Base-by-base conservation (phyloP, 2,888 invertebrate species). In the Campaea margaritaria region DNA sequence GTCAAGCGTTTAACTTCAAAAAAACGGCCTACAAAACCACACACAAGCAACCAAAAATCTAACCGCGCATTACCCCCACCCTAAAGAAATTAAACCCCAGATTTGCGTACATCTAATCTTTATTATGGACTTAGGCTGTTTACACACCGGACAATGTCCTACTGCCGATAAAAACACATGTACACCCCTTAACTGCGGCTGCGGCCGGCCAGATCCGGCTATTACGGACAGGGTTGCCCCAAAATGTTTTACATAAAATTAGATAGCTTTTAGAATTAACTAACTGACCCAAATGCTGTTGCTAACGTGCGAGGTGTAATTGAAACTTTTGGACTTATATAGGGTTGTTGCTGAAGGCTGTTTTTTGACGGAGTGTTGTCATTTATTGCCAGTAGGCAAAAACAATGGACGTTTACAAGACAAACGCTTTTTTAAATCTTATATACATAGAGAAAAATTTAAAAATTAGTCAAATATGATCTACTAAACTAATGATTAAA, bases 131-230 rank as follows among this genome's bases (percentile, higher is more conserved):
- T 67, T 60, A 65, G 58, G 64, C 47, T 47, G 55, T 47, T 55
- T 51, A 55, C 41, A 44, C 27, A 28, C 60, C 47, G 68, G 64
- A 63, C 72, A 74, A 69, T 66, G 63, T 71, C 73, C 68, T 67
- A 55, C 58, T 56, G 38, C 44, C 62, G 72, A 73, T 79, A 79
- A 78, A 78, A 79, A 75, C 69, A 62, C 64, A 73, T 75, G 74
- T 76, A 62, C 75, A 70, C 72, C 71, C 70, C 70, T 73, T 56
- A 65, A 72, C 36, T 21, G 39, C 53, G 48, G 58, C 41, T 28
- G 27, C 43, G 54, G 42, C 75, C 75, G 81, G 83, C 74, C 64
- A 62, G 68, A 80, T 75, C 79, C 75, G 78, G 82, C 78, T 75
- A 79, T 81, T 82, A 81, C 79, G 73, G 69, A 75, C 64, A 68